Evolutionary conservation across 2,888 invertebrate genomes (phyloP), one percentile per base, ranked within the genome.

Genomic region (Caenorhabditis imperialis): DNA sequence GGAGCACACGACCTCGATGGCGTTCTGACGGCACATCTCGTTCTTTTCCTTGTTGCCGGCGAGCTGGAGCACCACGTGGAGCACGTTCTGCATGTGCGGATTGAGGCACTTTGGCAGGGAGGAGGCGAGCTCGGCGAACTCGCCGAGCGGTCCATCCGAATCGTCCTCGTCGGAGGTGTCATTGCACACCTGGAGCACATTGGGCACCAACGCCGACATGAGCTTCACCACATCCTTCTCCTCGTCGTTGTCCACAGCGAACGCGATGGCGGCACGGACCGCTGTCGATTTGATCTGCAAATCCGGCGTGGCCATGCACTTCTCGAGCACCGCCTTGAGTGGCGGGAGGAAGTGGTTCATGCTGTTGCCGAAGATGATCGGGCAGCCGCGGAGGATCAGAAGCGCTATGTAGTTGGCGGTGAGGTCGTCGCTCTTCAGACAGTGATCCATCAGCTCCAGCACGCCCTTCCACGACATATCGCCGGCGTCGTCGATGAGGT

Each of bases 311-410:
- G 67, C 40, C 38, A 82, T 74, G 44, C 75, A 74, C 20, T 62
- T 62, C 50, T 76, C 69, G 42, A 82, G 40, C 8, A 82, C 69
- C 1, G 95, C 94, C 88, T 96, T 96, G 85, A 99, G 97, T 35
- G 95, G 91, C 85, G 94, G 93, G 79, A 98, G 89, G 89, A 96
- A 95, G 88, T 94, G 93, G 77, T 92, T 91, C 89, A 98, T 96
- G 88, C 95, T 94, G 89, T 94, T 95, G 38, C 98, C 99, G 91
- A 99, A 99, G 58, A 98, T 93, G 37, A 95, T 94, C 23, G 99
- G 98, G 35, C 97, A 95, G 84, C 94, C 92, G 79, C 94, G 94
- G 89, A 77, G 96, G 91, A 99, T 94, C 82, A 94, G 92, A 61
- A 99, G 92, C 40, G 96, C 96, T 81, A 94, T 93, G 89, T 97